Base-by-base conservation (phyloP, 2,888 invertebrate genomes). In the Sarcophaga variegata region DNA sequence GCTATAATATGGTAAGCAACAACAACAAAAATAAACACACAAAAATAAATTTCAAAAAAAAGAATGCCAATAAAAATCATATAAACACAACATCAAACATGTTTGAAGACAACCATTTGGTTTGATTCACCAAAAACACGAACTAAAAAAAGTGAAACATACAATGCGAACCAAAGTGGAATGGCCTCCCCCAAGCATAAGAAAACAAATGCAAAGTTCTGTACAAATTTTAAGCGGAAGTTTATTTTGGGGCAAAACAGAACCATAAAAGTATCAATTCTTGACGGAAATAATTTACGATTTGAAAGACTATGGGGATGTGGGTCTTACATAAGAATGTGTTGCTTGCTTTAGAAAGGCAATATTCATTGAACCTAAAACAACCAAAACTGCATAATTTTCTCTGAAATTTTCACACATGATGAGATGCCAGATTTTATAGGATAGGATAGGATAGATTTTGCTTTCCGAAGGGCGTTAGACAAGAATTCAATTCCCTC, bases 1-100 rank as follows among this genome's bases (percentile, higher is more conserved):
- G 54, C 54, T 14, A 54, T 12, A 14, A 37, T 37, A 37, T 10
- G 37, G 8, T 37, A 37, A 37, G 37, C 37, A 37, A 37, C 37
- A 69, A 81, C 2, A 10, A 37, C 37, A 37, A 37, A 37, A 37
- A 37, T 6, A 37, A 37, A 37, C 6, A 6, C 6, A 6, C 2
- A 37, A 37, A 37, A 37, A 14, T 14, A 54, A 54, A 54, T 14
- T 14, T 14, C 2, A 20, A 49, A 54, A 54, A 74, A 59, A 14
- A 81, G 25, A 2, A 12, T 37, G 47, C 12, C 45, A 27, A 11
- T 4, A 22, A 12, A 70, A 60, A 74, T 71, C 54, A 79, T 63
- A 84, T 84, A 87, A 87, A 87, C 87, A 87, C 87, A 87, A 87
- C 87, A 82, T 87, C 76, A 10, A 72, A 76, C 84, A 80, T 64